Evolutionary conservation across 1,140 invertebrate species (phyloP), one percentile per base, ranked within the genome.

Genomic region (Brachionus rotundiformis): DNA sequence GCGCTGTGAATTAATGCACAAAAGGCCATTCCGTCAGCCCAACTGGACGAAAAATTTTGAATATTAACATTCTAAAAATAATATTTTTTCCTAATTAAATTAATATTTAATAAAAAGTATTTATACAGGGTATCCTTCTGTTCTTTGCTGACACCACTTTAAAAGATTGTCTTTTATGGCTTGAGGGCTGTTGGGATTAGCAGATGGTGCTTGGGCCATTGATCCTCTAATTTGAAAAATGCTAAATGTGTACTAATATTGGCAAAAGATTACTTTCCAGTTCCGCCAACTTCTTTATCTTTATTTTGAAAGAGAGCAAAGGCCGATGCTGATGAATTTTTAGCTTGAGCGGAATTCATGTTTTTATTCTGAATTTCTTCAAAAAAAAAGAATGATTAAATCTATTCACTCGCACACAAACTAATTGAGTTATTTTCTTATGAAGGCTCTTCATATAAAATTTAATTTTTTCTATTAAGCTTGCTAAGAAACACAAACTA

Each of bases 1-100:
- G 96, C 97, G 89, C 96, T 94, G 90, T 98, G 95, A 85, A 97
- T 91, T 82, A 98, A 91, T 84, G 95, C 95, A 89, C 95, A 97
- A 90, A 98, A 98, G 84, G 94, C 95, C 88, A 98, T 90, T 86
- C 95, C 95, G 90, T 96, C 93, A 89, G 92, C 93, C 95, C 95
- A 98, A 89, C 93, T 94, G 85, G 93, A 94, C 84, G 94, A 96
- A 90, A 97, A 98, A 90, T 98, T 98, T 86, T 94, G 93, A 90
- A 98, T 91, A 90, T 95, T 93, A 86, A 97, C 92, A 91, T 95
- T 94, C 94, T 95, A 88, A 6, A 29, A 16, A 61, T 31, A 44
- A 33, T 25, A 82, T 71, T n/a, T 39, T 23, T 29, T n/a, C n/a
- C n/a, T 44, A 47, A 13, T 41, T 13, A 33, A 19, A 16, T 31